Conservation (phyloP, 1,140 invertebrate genomes). For the Odontomachus brunneus region DNA sequence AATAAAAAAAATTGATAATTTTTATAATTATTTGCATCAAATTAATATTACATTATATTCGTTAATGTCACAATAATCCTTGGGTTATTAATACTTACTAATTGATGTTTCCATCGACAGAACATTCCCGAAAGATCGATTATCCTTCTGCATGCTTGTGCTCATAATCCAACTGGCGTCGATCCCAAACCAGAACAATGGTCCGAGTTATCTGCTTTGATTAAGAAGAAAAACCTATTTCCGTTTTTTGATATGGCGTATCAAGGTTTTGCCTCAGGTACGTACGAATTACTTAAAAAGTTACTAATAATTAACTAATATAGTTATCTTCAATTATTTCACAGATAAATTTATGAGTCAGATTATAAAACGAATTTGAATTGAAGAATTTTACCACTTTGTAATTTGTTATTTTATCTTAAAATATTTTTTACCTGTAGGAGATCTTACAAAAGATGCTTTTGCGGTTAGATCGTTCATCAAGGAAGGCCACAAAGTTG, state of each 20-base stretch:
- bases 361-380: neutral
- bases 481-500: slow-evolving; percentile 96
- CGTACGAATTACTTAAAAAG: slow-evolving; percentile 17
- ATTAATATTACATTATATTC: slow-evolving; percentile 7
- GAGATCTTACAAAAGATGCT: slow-evolving; percentile 95
- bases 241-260: slow-evolving; percentile 99
- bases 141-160: slow-evolving; percentile 98
- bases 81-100: slow-evolving; percentile 28
- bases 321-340: neutral
- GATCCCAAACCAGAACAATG: slow-evolving; percentile 97
- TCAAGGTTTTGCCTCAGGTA: slow-evolving; percentile 97
- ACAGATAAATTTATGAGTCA: neutral
- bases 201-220: slow-evolving; percentile 90
- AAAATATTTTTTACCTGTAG: slow-evolving; percentile 81
- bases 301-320: neutral
- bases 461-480: slow-evolving; percentile 95
- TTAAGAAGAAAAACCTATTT: slow-evolving; percentile 94
- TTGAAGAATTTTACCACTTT: too few species aligned
- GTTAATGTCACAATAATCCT: slow-evolving; percentile 9
- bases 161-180: slow-evolving; percentile 99
- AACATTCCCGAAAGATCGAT: slow-evolving; percentile 97
- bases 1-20: slow-evolving; percentile 27
- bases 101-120: slow-evolving; percentile 85
- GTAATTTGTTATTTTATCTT: slow-evolving; percentile 3
- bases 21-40: slow-evolving; percentile 23